phyloP scores from a whole-genome alignment of 2,113 vertebrate species.

The Gobiocypris rarus region DNA sequence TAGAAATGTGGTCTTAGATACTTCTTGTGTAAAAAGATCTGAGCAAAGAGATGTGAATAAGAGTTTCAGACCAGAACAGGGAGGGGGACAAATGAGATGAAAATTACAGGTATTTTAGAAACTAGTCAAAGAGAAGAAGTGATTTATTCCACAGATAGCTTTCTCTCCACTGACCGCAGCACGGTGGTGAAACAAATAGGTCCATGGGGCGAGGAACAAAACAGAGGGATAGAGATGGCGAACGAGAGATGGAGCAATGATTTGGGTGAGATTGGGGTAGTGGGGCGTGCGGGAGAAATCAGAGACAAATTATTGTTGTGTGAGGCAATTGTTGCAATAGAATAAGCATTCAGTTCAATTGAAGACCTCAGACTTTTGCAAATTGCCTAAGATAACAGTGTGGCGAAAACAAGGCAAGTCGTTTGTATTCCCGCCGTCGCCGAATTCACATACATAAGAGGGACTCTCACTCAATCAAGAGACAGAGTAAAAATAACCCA shows the following conservation, averaged over 20 bases:
- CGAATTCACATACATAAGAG: constrained; percentile 21
- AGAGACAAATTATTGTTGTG: constrained; percentile 23
- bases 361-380: constrained; percentile 49
- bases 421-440: constrained; percentile 56
- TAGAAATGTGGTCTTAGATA: not conserved
- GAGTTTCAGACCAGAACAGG: not conserved
- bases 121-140: constrained; percentile 48
- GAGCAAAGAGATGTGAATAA: not conserved
- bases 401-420: constrained; percentile 41
- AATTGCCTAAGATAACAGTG: constrained; percentile 62
- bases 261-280: constrained; percentile 9
- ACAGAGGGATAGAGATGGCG: constrained; percentile 5
- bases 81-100: constrained; percentile 27
- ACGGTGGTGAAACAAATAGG: not conserved
- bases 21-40: not conserved
- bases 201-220: not conserved
- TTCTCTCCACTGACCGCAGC: not conserved
- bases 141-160: constrained; percentile 34
- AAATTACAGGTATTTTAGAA: constrained; percentile 67
- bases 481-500: constrained; percentile 51
- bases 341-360: constrained; percentile 40
- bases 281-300: constrained; percentile 18
- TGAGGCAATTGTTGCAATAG: constrained; percentile 34
- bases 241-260: constrained; percentile 20
- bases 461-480: constrained; percentile 15